These are phyloP conservation scores for Geotria australis DNA, from an alignment of 2,797 vertebrate species.

Conservation along the genomic window DNA sequence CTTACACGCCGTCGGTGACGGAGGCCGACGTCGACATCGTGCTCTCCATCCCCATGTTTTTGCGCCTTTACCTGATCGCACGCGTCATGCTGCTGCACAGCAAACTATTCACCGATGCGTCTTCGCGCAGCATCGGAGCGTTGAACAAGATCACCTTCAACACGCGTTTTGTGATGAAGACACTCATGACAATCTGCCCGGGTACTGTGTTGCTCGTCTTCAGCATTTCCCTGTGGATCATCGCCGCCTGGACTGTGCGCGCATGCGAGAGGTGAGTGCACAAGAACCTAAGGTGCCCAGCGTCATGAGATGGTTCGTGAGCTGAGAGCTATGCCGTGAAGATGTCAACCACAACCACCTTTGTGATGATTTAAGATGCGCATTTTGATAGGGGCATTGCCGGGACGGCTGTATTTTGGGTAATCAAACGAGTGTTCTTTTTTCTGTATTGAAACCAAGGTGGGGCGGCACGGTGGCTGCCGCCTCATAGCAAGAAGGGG, in stretches of 20 bases:
- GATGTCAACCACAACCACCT: too few relatives aligned
- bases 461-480: too few relatives aligned
- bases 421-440: too few relatives aligned
- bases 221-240: conserved; percentile 80
- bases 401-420: too few relatives aligned
- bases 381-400: too few relatives aligned
- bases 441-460: too few relatives aligned
- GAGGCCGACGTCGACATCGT: conserved; percentile 53
- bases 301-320: too few relatives aligned
- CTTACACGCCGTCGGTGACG: conserved; percentile 26
- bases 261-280: conserved; percentile 58
- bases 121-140: conserved; percentile 65
- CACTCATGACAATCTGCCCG: conserved; percentile 80
- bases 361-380: too few relatives aligned
- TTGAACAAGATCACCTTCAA: conserved; percentile 88
- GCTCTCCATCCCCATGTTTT: conserved; percentile 77
- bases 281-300: too few relatives aligned
- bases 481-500: too few relatives aligned
- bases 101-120: conserved; percentile 69
- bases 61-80: conserved; percentile 69
- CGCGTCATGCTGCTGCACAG: conserved; percentile 79
- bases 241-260: conserved; percentile 73
- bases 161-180: conserved; percentile 89
- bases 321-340: too few relatives aligned
- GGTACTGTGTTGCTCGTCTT: conserved; percentile 69